These are phyloP conservation scores for Ciona savignyi DNA, from an alignment of 23 tunicate genomes.

Conservation along the genomic window DNA sequence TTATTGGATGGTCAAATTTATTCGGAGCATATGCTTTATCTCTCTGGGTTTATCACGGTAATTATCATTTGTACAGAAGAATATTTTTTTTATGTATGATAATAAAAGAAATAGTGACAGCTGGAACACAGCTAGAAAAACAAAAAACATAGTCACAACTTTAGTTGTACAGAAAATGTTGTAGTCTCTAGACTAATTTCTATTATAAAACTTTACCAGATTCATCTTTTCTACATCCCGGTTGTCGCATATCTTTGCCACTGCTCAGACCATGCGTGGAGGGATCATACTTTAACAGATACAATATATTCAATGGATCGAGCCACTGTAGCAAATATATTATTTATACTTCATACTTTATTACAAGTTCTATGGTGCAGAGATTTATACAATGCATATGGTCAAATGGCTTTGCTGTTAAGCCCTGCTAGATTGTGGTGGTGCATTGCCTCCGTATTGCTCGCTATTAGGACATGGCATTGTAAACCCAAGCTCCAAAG, in stretches of 20 bases:
- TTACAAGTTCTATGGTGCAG: conserved; percentile 9
- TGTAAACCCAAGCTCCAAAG: not conserved
- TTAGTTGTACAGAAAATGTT: no score
- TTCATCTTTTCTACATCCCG: not conserved
- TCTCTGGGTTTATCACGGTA: not conserved
- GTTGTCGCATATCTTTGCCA: not conserved
- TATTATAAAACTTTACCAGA: no score
- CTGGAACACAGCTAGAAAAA: no score
- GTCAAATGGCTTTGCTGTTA: conserved; percentile 13
- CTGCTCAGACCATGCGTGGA: not conserved
- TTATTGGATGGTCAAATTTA: not conserved
- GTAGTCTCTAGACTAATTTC: no score
- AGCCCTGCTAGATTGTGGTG: conserved; percentile 36
- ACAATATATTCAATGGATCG: not conserved
- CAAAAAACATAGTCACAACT: no score
- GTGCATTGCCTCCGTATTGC: not conserved
- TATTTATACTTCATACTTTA: conserved; percentile 2
- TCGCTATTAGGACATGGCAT: conserved; percentile 1
- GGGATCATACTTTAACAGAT: not conserved
- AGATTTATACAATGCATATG: conserved; percentile 26
- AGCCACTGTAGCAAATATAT: not conserved
- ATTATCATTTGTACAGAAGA: no score
- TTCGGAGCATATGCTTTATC: not conserved
- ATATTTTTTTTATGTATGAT: no score
- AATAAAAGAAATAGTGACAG: no score